Evolutionary conservation across 2,888 invertebrate genomes (phyloP).

Genomic region (Leucozona laternaria): DNA sequence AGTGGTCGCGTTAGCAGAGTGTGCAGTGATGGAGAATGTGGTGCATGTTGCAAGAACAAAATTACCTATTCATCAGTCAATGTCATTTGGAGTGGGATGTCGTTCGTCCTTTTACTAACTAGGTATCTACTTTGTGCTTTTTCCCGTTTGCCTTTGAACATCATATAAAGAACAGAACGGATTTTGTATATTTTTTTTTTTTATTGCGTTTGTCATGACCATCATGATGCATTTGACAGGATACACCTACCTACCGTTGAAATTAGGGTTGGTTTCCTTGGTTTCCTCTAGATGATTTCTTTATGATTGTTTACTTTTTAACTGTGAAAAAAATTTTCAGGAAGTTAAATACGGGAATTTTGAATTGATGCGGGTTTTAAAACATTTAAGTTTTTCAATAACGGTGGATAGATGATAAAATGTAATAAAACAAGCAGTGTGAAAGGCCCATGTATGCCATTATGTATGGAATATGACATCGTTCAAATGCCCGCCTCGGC

Average conservation of each 20-base stretch:
- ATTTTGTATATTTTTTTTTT: not conserved
- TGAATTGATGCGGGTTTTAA: too few relatives aligned
- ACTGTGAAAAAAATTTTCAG: not conserved
- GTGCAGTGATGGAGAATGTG: constrained; percentile 25
- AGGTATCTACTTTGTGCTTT: constrained; percentile 57
- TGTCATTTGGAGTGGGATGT: constrained; percentile 66
- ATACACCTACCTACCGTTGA: not conserved
- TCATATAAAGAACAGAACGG: constrained; percentile 29
- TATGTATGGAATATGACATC: too few relatives aligned
- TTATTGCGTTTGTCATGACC: constrained; percentile 38
- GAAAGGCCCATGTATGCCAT: too few relatives aligned
- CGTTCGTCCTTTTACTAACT: constrained; percentile 54
- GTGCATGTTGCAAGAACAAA: constrained; percentile 50
- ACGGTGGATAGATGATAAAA: too few relatives aligned
- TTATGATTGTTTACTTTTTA: constrained; percentile 29
- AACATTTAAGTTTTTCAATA: too few relatives aligned
- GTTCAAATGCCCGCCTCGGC: too few relatives aligned
- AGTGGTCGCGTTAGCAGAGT: constrained; percentile 40
- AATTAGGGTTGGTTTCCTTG: not conserved
- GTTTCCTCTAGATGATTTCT: constrained; percentile 10
- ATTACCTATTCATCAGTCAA: constrained; percentile 75
- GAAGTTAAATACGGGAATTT: too few relatives aligned
- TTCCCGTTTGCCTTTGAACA: constrained; percentile 31
- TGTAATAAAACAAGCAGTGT: too few relatives aligned
- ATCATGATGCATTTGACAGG: constrained; percentile 52